Percentiles rank a stretch among this genome's conserved stretches.
phyloP scores from a whole-genome alignment of 2,797 vertebrate species.

The Tadarida brasiliensis region DNA sequence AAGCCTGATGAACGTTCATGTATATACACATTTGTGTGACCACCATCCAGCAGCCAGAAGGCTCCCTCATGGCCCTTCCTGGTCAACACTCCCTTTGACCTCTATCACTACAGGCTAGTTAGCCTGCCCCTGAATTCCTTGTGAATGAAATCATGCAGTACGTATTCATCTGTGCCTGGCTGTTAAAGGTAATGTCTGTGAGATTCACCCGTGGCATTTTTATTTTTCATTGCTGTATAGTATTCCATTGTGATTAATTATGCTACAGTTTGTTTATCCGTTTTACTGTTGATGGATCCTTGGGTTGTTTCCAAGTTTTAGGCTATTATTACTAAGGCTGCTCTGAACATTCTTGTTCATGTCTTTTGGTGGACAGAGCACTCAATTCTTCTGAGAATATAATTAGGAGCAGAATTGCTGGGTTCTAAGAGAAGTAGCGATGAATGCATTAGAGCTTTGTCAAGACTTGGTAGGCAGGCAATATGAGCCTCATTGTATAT shows the following conservation, averaged over 20 bases:
- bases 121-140: not conserved
- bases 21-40: accelerated
- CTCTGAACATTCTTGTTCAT: not conserved
- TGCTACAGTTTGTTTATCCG: not conserved
- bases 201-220: accelerated
- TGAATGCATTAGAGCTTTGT: not conserved
- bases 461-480: not conserved
- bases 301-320: not conserved
- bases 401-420: not conserved
- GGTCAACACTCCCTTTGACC: not conserved
- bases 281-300: not conserved
- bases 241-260: not conserved
- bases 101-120: not conserved
- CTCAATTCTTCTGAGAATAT: not conserved
- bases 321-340: not conserved
- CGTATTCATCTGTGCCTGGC: not conserved
- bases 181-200: not conserved
- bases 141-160: accelerated
- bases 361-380: not conserved
- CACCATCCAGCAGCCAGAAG: not conserved
- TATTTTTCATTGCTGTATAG: not conserved
- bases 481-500: not conserved
- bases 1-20: not conserved
- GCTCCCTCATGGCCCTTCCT: not conserved
- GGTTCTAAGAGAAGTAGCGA: not conserved